Evolutionary conservation across 2,888 invertebrate genomes (phyloP), one percentile per base, ranked within the genome.

Genomic region (Keiferia lycopersicella): DNA sequence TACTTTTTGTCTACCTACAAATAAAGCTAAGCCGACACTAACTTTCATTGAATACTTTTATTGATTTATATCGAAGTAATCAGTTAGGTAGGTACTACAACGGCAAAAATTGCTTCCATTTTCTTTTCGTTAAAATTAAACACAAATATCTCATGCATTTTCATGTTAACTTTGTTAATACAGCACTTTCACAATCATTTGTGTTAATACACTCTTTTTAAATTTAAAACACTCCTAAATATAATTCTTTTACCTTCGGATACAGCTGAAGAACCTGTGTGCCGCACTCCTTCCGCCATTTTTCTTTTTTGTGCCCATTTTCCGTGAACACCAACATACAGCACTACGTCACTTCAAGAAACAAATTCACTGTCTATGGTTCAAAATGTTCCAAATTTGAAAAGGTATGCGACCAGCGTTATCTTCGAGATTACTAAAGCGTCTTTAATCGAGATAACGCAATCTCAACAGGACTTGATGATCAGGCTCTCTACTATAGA

Each of bases 261-360:
- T 91, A 91, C 91, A 91, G 57, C 91, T 84, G 72, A 91, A 91
- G 77, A 91, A 91, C 68, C 90, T 78, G 75, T 86, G 89, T 16
- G 88, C 86, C 50, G 83, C 81, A 73, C 82, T 88, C 71, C 85
- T 89, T 14, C 78, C 83, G 71, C 71, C 84, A 77, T 82, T 84
- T 83, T 89, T 91, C 84, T 89, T 91, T 82, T 90, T 91, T 70
- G 90, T 91, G 68, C 90, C 90, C 91, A 91, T 91, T 80, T 77
- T 82, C 73, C 69, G 73, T 66, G 38, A 45, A 20, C 34, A 60
- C 39, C 62, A 57, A 63, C 62, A 53, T 39, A 30, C 61, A 74
- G 74, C 90, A 91, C 91, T 80, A 77, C 82, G 73, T 11, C 30
- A 56, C 68, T 73, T 66, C 18, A 59, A 56, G 50, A 58, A 59